phyloP scores from a whole-genome alignment of 1,140 invertebrate genomes.

The Diploscapter pachys region DNA sequence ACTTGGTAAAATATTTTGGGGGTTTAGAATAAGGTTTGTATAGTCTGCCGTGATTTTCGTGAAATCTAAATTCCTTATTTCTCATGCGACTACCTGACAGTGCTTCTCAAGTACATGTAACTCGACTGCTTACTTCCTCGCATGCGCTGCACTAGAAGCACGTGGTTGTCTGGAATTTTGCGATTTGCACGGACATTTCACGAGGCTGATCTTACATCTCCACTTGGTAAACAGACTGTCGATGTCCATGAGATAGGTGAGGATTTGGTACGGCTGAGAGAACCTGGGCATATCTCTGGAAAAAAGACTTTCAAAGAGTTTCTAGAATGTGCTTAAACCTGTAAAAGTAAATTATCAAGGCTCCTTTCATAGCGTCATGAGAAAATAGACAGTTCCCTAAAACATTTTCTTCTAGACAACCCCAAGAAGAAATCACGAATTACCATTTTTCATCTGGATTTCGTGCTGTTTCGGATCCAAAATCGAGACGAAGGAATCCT shows the following conservation, averaged over 20 bases:
- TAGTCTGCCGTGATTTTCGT: too few species aligned
- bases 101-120: slow-evolving; percentile 95
- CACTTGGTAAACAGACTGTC: slow-evolving; percentile 98
- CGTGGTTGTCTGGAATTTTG: slow-evolving; percentile 81
- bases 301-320: background rate
- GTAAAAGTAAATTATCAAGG: slow-evolving; percentile 94
- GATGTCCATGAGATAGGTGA: slow-evolving; percentile 91
- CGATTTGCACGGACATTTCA: background rate
- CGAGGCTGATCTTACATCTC: slow-evolving; percentile 75
- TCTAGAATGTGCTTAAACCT: background rate
- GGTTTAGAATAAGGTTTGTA: too few species aligned
- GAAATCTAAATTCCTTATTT: too few species aligned
- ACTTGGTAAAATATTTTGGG: too few species aligned
- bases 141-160: slow-evolving; percentile 98
- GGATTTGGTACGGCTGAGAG: slow-evolving; percentile 89
- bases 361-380: slow-evolving; percentile 85
- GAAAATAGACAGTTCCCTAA: slow-evolving; percentile 79
- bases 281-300: slow-evolving; percentile 84
- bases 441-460: slow-evolving; percentile 65
- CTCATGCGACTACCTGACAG: slow-evolving; percentile 87
- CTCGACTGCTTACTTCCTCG: slow-evolving; percentile 94
- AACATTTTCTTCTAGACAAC: slow-evolving; percentile 10
- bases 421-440: background rate
- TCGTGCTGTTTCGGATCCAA: slow-evolving; percentile 79
- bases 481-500: slow-evolving; percentile 81